Evolutionary conservation across 1,140 invertebrate genomes (phyloP), one percentile per base, ranked within the genome.

Genomic region (Cecropterus lyciades): DNA sequence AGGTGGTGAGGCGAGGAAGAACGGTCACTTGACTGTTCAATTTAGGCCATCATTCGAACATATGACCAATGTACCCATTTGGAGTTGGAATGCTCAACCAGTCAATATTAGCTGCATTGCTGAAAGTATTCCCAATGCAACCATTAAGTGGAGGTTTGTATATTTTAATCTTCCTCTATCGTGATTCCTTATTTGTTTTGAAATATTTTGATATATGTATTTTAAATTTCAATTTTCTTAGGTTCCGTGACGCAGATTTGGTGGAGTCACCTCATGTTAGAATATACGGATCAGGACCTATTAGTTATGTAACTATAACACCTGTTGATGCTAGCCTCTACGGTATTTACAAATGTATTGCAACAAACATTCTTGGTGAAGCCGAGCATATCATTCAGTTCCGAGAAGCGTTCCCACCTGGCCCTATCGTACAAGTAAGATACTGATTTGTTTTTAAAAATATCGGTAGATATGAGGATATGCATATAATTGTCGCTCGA

Each of bases 51-150:
- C 95, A 0, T 98, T 98, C 80, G 94, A 94, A 27, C 93, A 95
- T n/a, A 96, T 96, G 91, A 93, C 94, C 55, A 94, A 95, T 67
- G 79, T 93, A 4, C 95, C 95, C 3, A 93, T 95, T 0, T 98
- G 95, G 94, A 96, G 95, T 5, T 98, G 98, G 98, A 94, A 96
- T 17, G 90, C 94, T 33, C 93, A 94, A 69, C 95, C 95, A 2
- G 96, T 96, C 0, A 98, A 98, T 81, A 93, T 99, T 0, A 97
- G 96, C 30, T 99, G 98, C 80, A 93, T 97, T n/a, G 97, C 97
- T 9, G 95, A 97, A 85, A 95, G 96, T 69, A 97, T 98, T 79
- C 98, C 98, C 0, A 98, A 98, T 85, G 98, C 98, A 0, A 98
- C 97, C 0, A 97, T 98, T 68, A 94, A 94, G 67, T 98, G 98